Base-by-base conservation (phyloP, 2,888 invertebrate species). In the Melanargia galathea region DNA sequence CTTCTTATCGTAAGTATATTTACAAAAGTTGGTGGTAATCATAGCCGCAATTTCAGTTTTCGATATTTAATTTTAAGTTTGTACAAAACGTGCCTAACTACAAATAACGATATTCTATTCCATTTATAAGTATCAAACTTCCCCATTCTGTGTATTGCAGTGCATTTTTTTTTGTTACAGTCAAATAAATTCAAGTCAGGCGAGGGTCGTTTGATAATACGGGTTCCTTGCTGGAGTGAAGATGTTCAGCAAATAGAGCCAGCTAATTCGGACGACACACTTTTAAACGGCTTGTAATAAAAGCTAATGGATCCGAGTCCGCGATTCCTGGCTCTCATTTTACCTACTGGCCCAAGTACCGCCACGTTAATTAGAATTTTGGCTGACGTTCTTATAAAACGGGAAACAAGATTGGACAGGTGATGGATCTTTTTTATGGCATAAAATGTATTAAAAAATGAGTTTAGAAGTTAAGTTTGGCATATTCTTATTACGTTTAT, bases 211-310 rank as follows among this genome's bases (percentile, higher is more conserved):
- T 70, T 61, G 54, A 58, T 60, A 60, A 61, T 63, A 65, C 60
- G 59, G 60, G 48, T 52, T 62, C 58, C 62, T 64, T 64, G 68
- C 60, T 62, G 60, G 72, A 74, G 73, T 71, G 75, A 81, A 83
- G 85, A 86, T 86, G 82, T 82, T 81, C 82, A 75, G 75, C 82
- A 79, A 87, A 65, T 83, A 86, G 86, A 80, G 84, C 85, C 86
- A 88, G 87, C 90, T 87, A 88, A 90, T 90, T 90, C 88, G 85
- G 88, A 81, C 84, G 85, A 83, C 86, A 83, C 82, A 83, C 82
- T 87, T 84, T 86, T 84, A 89, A 90, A 89, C 83, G 85, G 81
- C 79, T 81, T 82, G 87, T 89, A 89, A 90, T 90, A 90, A 90
- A 90, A 90, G 90, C 87, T 83, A 88, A 90, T 87, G 86, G 86